Evolutionary conservation across 2,797 vertebrate species (phyloP).

Genomic region (Pangasius djambal): DNA sequence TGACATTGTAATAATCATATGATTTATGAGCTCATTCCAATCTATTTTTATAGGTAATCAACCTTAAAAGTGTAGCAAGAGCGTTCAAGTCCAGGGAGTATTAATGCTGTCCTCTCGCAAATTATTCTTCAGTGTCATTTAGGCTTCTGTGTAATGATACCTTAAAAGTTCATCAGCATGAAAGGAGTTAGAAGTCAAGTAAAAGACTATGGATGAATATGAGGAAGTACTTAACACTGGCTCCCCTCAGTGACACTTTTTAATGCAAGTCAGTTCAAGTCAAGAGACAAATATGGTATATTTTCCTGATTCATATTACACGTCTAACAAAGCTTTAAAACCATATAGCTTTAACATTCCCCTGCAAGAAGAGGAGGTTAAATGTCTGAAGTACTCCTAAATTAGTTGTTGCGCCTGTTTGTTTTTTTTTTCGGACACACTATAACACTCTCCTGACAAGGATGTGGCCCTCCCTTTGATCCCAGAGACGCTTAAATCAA

Average conservation of each 20-base stretch:
- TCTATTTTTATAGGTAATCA: constrained; percentile 76
- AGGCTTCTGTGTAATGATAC: constrained; percentile 69
- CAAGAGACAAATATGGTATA: neutral
- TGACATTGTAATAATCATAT: constrained; percentile 73
- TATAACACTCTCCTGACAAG: constrained; percentile 67
- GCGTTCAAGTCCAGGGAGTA: constrained; percentile 66
- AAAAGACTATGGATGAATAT: constrained; percentile 60
- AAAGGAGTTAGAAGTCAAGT: constrained; percentile 69
- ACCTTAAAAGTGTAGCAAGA: constrained; percentile 72
- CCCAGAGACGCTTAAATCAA: constrained; percentile 78
- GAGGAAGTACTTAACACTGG: constrained; percentile 40
- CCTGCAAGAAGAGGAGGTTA: neutral
- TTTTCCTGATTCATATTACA: neutral
- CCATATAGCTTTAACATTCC: neutral
- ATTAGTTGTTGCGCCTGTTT: constrained; percentile 51
- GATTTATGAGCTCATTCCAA: constrained; percentile 72
- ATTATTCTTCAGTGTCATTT: constrained; percentile 65
- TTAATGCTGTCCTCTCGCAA: constrained; percentile 70
- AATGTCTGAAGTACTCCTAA: constrained; percentile 42
- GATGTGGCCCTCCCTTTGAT: constrained; percentile 72
- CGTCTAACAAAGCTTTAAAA: neutral
- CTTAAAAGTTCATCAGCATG: constrained; percentile 67
- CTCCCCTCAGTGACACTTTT: constrained; percentile 32
- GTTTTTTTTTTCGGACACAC: constrained; percentile 68
- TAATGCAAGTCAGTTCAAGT: constrained; percentile 8